Base-by-base conservation (phyloP, 1,140 invertebrate genomes). In the Tetragnatha versicolor region DNA sequence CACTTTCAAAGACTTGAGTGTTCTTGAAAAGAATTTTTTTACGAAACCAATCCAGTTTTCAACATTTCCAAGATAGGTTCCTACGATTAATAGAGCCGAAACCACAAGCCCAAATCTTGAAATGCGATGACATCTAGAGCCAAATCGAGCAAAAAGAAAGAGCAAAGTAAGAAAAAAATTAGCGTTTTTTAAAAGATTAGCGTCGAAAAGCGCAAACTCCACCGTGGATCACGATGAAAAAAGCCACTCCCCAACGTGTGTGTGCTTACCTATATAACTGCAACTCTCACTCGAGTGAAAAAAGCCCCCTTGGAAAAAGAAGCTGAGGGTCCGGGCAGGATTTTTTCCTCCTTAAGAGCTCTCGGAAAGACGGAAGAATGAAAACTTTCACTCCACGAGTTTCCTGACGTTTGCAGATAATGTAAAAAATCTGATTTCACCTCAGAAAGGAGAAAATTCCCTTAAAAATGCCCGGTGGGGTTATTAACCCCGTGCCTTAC, bases 351-450 rank as follows among this genome's bases (percentile, higher is more conserved):
- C 42, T 63, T 63, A 73, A 75, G 73, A 76, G 42, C 49, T n/a
- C 45, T 77, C 39, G 42, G 29, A 25, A 63, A 35, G 42, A 53
- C 29, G 72, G 22, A 77, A 77, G 73, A 77, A 77, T 77, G 17
- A 65, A n/a, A 66, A 77, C 73, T 77, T 77, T 77, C 73, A 42
- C 73, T 77, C 31, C 31, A n/a, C 3, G 31, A 37, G 14, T 77
- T 77, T 65, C 55, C 39, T 65, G 60, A 53, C 60, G 61, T 66
- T 77, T 29, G 51, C 60, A 65, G 60, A 55, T 63, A 75, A 63
- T 55, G 47, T 45, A 72, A 42, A 77, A 72, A 72, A 72, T 53
- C 12, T 65, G 61, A 66, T 77, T 77, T 77, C 45, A 37, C 73
- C 37, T 35, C 60, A 65, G 73, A 77, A 77, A 49, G 14, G 61